Base-by-base conservation (phyloP, 2,797 vertebrate genomes). In the Muraenolepis orangiensis region DNA sequence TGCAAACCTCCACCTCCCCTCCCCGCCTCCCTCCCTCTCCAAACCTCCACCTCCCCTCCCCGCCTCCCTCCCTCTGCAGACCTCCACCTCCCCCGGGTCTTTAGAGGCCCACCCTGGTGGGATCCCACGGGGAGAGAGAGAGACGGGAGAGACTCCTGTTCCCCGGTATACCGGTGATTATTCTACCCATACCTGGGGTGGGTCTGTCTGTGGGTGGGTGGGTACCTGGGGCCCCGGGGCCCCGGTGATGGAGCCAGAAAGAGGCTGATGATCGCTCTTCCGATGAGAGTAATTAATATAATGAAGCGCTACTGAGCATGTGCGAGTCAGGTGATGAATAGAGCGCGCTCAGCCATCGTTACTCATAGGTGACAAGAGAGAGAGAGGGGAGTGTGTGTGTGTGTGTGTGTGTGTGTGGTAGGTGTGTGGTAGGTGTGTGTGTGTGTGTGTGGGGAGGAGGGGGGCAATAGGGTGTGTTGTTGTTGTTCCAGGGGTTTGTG, bases 241-340 rank as follows among this genome's bases (percentile, higher is more conserved):
- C 87, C 72, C 46, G 86, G 89, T 95, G 94, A 96, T 95, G 93
- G 93, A 96, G 96, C 94, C 91, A 94, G 95, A 95, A 89, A 90
- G 91, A 90, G 88, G 86, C 90, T 86, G 93, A 97, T 97, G 95
- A 97, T 96, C 93, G 93, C 92, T 96, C 95, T 95, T 96, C 94
- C 95, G 96, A 96, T 95, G 94, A 95, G 94, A 93, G 91, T 95
- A 96, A 97, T 97, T 96, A 95, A 96, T 96, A 95, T 93, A 95
- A 95, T 91, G 90, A 96, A 94, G 93, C 91, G 87, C 91, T 91
- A 87, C 91, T 93, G 93, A 92, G 87, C 84, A 91, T 86, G 88
- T 91, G 83, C 85, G 88, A 86, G 81, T 84, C 2, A 78, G 87
- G 87, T 95, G 93, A 95, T 91, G 90, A 93, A 94, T 94, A 87